Conservation (phyloP, 53 echinoderm and acorn worm genomes). For the Paracentrotus lividus region DNA sequence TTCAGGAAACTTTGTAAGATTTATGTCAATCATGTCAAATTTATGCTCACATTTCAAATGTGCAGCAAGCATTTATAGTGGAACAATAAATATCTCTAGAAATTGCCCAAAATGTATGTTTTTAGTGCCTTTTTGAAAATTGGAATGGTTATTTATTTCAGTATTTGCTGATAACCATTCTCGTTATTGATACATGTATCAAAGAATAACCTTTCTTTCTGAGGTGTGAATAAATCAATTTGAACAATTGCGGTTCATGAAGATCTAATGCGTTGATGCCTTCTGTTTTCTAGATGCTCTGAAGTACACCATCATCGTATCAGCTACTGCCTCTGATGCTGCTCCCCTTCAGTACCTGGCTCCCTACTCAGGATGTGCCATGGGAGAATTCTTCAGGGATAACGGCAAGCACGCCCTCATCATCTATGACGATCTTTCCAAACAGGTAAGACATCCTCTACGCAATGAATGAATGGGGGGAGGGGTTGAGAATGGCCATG, state of each 20-base stretch:
- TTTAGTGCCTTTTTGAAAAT: neutral
- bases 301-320: slow-evolving; percentile 97
- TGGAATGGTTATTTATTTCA: neutral
- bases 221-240: too few species aligned
- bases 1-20: too few species aligned
- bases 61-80: too few species aligned
- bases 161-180: too few species aligned
- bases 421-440: slow-evolving; percentile 99
- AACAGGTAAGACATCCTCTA: slow-evolving; percentile 79
- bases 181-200: too few species aligned
- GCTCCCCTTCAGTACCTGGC: slow-evolving; percentile 99
- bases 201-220: too few species aligned
- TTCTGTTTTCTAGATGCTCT: slow-evolving; percentile 83
- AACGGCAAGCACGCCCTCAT: slow-evolving; percentile 99
- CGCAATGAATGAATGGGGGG: neutral
- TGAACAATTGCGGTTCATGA: too few species aligned
- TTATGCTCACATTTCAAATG: neutral
- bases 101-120: neutral
- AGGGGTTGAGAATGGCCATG: neutral
- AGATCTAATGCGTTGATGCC: neutral
- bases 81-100: neutral
- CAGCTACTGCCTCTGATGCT: slow-evolving; percentile 99
- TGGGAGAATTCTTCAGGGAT: slow-evolving; percentile 99
- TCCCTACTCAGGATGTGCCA: slow-evolving; percentile 99
- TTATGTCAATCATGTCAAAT: neutral